Evolutionary conservation across 1,140 invertebrate genomes (phyloP).

Genomic region (Scaptomyza montana): DNA sequence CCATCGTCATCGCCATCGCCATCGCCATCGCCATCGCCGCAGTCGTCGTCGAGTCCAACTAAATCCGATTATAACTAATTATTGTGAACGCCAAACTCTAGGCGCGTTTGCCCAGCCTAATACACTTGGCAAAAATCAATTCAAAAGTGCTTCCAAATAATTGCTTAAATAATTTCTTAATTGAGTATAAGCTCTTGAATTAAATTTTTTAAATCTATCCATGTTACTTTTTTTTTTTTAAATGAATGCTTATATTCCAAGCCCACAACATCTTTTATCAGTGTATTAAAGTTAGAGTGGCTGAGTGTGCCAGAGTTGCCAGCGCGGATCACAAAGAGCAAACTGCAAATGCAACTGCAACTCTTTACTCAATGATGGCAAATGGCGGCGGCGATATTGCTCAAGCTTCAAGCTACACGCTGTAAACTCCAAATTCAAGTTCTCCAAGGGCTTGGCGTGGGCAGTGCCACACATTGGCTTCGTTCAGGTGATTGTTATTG

Average conservation of each 20-base stretch:
- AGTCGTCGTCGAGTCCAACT: slow-evolving; percentile 33
- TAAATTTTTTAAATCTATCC: no score
- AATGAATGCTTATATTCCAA: no score
- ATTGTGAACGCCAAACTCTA: slow-evolving; percentile 63
- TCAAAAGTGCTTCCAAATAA: no score
- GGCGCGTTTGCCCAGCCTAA: slow-evolving; percentile 11
- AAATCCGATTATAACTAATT: slow-evolving; percentile 82
- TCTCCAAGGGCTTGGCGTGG: slow-evolving; percentile 64
- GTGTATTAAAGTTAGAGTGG: not conserved
- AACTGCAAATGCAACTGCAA: not conserved
- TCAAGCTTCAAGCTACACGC: not conserved
- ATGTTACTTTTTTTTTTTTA: no score
- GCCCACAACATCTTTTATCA: not conserved
- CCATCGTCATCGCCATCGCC: not conserved
- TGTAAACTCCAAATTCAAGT: not conserved
- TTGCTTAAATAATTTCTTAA: no score
- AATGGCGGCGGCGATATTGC: not conserved
- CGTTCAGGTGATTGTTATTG: slow-evolving; percentile 6
- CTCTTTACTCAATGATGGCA: not conserved
- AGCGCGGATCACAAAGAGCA: not conserved
- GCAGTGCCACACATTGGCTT: slow-evolving; percentile 26
- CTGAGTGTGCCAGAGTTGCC: slow-evolving; percentile 2
- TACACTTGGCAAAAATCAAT: not conserved
- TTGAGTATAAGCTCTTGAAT: no score
- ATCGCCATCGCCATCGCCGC: slow-evolving; percentile 1